Evolutionary conservation across 2,113 vertebrate species (phyloP).

Genomic region (Laterallus jamaicensis): DNA sequence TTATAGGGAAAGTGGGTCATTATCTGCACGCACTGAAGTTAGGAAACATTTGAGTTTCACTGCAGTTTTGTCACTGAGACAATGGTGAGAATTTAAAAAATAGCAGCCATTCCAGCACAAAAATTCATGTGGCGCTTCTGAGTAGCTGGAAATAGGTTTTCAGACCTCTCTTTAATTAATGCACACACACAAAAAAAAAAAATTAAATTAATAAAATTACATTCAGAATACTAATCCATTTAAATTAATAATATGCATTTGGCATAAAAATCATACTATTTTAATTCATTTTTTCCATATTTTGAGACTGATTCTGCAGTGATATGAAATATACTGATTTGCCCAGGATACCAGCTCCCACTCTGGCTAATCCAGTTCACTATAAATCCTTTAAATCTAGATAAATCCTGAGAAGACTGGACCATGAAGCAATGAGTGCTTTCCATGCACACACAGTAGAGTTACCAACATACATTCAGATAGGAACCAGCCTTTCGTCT

Average conservation of each 20-base stretch:
- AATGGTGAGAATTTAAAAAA: neutral
- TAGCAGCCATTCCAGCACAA: neutral
- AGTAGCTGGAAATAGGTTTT: neutral
- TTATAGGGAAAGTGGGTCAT: neutral
- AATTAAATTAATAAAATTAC: neutral
- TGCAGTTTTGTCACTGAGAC: neutral
- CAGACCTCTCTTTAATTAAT: neutral
- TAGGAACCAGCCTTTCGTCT: neutral
- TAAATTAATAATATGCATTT: neutral
- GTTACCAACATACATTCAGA: neutral
- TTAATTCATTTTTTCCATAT: neutral
- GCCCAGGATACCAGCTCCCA: neutral
- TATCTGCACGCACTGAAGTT: neutral
- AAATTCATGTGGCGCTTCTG: too few relatives aligned
- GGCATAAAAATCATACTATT: neutral
- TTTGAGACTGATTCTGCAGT: neutral
- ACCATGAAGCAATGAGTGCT: neutral
- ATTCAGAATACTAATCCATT: accelerated
- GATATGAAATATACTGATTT: neutral
- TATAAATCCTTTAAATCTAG: neutral
- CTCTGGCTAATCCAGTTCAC: neutral
- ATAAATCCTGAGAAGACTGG: neutral
- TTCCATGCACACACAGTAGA: neutral
- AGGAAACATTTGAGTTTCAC: neutral
- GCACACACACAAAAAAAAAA: neutral